Evolutionary conservation across 2,888 invertebrate genomes (phyloP).

Genomic region (Boloria euphrosyne): DNA sequence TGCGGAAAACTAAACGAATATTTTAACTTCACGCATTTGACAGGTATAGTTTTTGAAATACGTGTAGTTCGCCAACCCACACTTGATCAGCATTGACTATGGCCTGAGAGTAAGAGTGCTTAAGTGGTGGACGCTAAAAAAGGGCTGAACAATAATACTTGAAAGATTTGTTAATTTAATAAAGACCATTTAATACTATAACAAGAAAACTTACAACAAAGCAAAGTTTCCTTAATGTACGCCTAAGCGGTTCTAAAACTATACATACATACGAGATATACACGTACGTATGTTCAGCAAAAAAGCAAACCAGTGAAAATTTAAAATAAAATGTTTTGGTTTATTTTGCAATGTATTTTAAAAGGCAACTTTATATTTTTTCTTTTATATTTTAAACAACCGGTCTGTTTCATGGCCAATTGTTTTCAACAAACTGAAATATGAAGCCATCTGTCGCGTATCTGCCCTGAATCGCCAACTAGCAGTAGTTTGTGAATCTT

Average conservation of each 20-base stretch:
- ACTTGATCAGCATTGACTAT: no score
- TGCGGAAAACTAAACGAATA: no score
- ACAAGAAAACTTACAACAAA: no score
- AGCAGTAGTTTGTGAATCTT: slow-evolving; percentile 43
- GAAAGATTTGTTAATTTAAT: no score
- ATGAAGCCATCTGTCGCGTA: slow-evolving; percentile 64
- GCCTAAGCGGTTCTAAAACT: not conserved
- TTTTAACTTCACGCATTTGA: no score
- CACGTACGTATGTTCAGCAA: slow-evolving; percentile 2
- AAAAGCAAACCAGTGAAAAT: slow-evolving; percentile 12
- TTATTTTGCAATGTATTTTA: not conserved
- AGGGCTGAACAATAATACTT: no score
- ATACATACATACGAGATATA: slow-evolving; percentile 1
- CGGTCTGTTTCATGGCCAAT: slow-evolving; percentile 43
- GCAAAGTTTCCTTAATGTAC: no score
- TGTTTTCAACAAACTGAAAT: slow-evolving; percentile 57
- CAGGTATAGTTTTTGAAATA: no score
- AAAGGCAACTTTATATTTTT: slow-evolving; percentile 10
- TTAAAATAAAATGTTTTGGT: slow-evolving; percentile 5
- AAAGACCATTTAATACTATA: no score
- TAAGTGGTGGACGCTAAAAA: no score
- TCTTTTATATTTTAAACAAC: not conserved
- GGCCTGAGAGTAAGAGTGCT: no score
- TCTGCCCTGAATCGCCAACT: slow-evolving; percentile 63
- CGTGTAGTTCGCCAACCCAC: no score